These are phyloP conservation scores for Candoia aspera DNA, from an alignment of 2,113 vertebrate genomes.

Conservation along the genomic window DNA sequence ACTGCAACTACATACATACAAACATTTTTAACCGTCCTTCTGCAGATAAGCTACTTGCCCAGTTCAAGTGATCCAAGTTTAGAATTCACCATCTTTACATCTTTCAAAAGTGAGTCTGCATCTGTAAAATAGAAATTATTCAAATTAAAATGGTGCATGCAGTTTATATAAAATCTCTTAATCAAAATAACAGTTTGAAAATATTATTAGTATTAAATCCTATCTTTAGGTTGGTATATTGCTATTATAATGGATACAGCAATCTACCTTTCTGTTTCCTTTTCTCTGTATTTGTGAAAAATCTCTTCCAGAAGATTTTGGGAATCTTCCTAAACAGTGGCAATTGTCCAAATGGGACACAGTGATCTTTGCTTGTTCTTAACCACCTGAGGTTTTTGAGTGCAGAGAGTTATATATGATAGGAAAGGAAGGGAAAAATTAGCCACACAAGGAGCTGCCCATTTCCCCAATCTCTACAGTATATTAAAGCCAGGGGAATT, in stretches of 20 bases:
- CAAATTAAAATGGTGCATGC: background rate
- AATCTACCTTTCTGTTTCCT: background rate
- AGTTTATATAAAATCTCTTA: background rate
- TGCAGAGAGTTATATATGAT: background rate
- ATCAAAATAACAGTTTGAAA: background rate
- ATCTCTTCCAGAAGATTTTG: background rate
- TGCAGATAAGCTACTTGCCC: conserved; percentile 64
- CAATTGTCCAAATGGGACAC: background rate
- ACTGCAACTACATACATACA: background rate
- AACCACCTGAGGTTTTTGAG: background rate
- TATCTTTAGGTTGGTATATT: background rate
- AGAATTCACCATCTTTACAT: conserved; percentile 67
- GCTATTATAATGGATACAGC: background rate
- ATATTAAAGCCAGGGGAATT: too few species aligned
- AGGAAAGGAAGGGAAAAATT: background rate
- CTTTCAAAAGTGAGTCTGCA: conserved; percentile 70
- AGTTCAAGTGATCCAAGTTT: conserved; percentile 74
- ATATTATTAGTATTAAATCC: background rate
- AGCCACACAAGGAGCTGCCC: too few species aligned
- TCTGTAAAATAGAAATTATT: conserved; percentile 52
- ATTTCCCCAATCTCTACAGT: too few species aligned
- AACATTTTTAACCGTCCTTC: background rate
- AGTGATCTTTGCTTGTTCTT: background rate
- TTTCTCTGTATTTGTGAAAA: background rate
- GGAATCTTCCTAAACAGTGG: background rate